A percentile compares a stretch with the other conserved stretches of the same genome.
phyloP scores from a whole-genome alignment of 2,888 invertebrate species.

The Taphrorychus bicolor region DNA sequence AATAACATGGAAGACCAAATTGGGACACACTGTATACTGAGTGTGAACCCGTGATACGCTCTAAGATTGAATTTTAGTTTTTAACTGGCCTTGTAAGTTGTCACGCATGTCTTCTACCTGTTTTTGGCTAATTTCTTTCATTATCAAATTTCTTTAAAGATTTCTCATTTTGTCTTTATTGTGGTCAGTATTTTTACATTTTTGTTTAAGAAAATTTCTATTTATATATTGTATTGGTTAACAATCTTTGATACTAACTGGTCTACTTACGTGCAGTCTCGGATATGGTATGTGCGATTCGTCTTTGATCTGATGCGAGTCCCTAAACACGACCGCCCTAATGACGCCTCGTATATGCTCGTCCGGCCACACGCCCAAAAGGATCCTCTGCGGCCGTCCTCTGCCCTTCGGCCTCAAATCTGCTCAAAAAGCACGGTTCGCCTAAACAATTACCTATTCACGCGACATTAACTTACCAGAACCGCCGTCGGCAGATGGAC shows the following conservation, averaged over 20 bases:
- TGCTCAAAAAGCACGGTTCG: slow-evolving; percentile 52
- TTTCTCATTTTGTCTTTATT: too few relatives aligned
- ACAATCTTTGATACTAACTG: not conserved
- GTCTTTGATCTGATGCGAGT: slow-evolving; percentile 82
- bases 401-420: slow-evolving; percentile 91
- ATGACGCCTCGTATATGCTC: slow-evolving; percentile 93
- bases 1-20: too few relatives aligned
- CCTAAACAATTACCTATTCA: not conserved
- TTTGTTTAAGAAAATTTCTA: too few relatives aligned
- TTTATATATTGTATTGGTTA: too few relatives aligned
- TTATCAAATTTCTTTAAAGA: too few relatives aligned
- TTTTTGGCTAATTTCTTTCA: too few relatives aligned
- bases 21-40: too few relatives aligned
- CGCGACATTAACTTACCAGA: slow-evolving; percentile 72
- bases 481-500: slow-evolving; percentile 90
- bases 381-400: slow-evolving; percentile 88
- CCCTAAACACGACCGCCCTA: slow-evolving; percentile 90
- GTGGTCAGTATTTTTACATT: too few relatives aligned
- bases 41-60: too few relatives aligned
- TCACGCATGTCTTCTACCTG: too few relatives aligned
- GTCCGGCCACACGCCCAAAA: slow-evolving; percentile 92
- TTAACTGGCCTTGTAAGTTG: too few relatives aligned
- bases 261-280: slow-evolving; percentile 66
- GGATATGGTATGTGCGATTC: slow-evolving; percentile 69
- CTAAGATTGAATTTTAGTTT: too few relatives aligned